Evolutionary conservation across 1,140 invertebrate genomes (phyloP).

Genomic region (Conopomorpha cramerella): DNA sequence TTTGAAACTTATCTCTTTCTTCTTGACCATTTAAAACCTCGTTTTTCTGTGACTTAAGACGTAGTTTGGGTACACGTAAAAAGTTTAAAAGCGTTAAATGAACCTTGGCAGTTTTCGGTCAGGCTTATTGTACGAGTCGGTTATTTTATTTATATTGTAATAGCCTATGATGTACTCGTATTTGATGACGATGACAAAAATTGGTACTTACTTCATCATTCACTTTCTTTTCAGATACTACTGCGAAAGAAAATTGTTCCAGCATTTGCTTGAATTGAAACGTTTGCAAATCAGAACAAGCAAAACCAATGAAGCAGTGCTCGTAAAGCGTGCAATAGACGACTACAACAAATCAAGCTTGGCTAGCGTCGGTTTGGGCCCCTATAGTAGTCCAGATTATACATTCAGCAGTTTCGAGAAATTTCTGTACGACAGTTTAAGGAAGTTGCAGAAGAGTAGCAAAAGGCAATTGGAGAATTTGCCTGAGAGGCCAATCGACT

Average conservation of each 20-base stretch:
- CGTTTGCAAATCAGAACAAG: constrained; percentile 88
- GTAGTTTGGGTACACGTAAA: too few species aligned
- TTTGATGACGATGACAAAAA: too few species aligned
- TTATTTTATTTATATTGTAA: too few species aligned
- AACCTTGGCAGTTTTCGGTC: too few species aligned
- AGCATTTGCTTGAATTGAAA: constrained; percentile 91
- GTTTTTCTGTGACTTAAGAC: too few species aligned
- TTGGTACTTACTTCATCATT: too few species aligned
- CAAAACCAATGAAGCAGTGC: constrained; percentile 84
- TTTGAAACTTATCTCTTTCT: constrained; percentile 6
- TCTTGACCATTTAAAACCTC: too few species aligned
- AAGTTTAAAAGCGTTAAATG: too few species aligned
- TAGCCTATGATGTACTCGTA: too few species aligned
- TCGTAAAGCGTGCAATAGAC: constrained; percentile 84
- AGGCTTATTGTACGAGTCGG: too few species aligned
- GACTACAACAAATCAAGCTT: constrained; percentile 80
- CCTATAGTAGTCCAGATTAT: constrained; percentile 72
- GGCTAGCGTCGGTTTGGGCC: constrained; percentile 67
- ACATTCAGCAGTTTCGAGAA: constrained; percentile 88
- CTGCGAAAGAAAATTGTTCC: constrained; percentile 90
- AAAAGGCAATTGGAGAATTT: constrained; percentile 67
- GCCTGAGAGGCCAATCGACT: constrained; percentile 59
- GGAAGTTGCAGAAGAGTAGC: constrained; percentile 74
- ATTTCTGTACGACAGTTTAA: constrained; percentile 87
- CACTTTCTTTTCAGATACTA: constrained; percentile 71